phyloP scores from a whole-genome alignment of 2,888 invertebrate species.

The Cephus rjabovi region DNA sequence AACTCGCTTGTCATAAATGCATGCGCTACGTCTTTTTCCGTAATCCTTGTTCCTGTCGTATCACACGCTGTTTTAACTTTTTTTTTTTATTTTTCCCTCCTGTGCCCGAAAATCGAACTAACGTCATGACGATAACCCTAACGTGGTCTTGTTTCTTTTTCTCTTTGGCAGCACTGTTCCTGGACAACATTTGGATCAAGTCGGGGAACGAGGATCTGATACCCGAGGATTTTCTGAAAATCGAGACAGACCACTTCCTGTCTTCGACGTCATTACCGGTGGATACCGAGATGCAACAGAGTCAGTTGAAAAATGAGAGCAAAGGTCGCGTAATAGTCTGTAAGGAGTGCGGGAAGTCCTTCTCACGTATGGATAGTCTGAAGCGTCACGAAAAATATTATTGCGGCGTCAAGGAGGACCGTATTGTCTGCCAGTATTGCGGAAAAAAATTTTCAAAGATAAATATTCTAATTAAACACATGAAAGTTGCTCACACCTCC shows the following conservation, averaged over 20 bases:
- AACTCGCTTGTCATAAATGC: no score
- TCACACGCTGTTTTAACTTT: no score
- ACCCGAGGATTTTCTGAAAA: constrained; percentile 31
- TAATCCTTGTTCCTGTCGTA: no score
- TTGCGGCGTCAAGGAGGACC: constrained; percentile 41
- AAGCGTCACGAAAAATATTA: constrained; percentile 55
- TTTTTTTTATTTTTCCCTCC: no score
- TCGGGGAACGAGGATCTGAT: constrained; percentile 27
- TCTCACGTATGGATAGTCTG: constrained; percentile 53
- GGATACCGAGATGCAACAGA: constrained; percentile 1
- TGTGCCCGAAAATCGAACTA: no score
- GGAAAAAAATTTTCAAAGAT: constrained; percentile 32
- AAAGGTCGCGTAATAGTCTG: constrained; percentile 20
- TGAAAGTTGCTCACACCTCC: constrained; percentile 26
- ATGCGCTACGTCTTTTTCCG: no score
- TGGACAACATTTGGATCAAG: constrained; percentile 30
- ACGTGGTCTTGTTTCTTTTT: neutral
- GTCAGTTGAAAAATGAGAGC: constrained; percentile 21
- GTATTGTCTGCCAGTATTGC: constrained; percentile 20
- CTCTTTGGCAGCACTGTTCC: constrained; percentile 28
- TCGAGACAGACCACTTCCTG: constrained; percentile 27
- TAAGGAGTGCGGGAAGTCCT: constrained; percentile 47
- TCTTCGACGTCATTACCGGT: neutral
- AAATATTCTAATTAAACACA: constrained; percentile 26
- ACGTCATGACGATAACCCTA: neutral